Evolutionary conservation across 2,888 invertebrate species (phyloP), one percentile per base, ranked within the genome.

Genomic region (Gasteruption jaculator): DNA sequence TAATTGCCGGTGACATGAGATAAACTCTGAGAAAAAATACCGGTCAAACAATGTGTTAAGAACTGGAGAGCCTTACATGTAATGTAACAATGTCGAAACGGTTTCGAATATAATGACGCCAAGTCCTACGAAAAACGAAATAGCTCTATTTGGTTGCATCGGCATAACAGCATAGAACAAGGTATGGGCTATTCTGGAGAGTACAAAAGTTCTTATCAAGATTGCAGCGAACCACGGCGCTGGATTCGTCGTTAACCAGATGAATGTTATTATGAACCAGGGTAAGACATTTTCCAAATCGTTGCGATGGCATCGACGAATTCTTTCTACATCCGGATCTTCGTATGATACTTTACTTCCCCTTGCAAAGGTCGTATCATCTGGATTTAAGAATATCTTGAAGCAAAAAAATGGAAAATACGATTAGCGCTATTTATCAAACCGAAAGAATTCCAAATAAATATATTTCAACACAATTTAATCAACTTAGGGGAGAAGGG

Each of bases 231-330:
- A 7, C 41, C 43, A 56, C 7, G 61, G 48, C 5, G 65, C 58
- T 3, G 80, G 80, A n/a, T 68, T 66, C 0, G 76, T 77, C 36
- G 73, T 56, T 3, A 76, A 60, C 67, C 76, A 80, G 10, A 77
- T 48, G 4, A 71, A 62, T 1, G 76, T 77, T 18, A 75, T 53
- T 18, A 75, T 61, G 52, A 78, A 78, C 53, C 76, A 71, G 0
- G 76, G 68, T 11, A 65, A 50, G 38, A 80, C 72, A 57, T 79
- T 80, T 57, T 80, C 80, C 32, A 80, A 53, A 56, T 80, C 80
- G 52, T 80, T 80, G 44, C 70, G 62, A 54, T 80, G 80, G 7
- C 76, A 74, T 48, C 80, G 76, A 56, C 76, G 64, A 2, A 74
- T 70, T 46, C 77, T 61, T 54, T 77, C 77, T 1, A 78, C 68